Evolutionary conservation across 2,797 vertebrate species (phyloP).

Genomic region (Ptychobarbus kaznakovi): DNA sequence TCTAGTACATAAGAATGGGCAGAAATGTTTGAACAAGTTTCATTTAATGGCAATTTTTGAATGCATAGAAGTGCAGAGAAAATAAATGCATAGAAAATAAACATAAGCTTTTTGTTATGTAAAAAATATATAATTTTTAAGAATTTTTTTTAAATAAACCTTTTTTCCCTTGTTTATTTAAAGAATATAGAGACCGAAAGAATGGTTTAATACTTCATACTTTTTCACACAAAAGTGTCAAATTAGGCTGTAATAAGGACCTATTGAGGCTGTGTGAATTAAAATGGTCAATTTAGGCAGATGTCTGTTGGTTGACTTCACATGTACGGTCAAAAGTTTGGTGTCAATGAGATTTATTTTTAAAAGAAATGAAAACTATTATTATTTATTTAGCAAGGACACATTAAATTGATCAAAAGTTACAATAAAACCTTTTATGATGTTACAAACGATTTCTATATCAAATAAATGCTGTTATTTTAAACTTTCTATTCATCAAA

Average conservation of each 20-base stretch:
- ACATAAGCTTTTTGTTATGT: neutral
- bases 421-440: neutral
- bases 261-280: neutral
- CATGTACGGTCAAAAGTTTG: neutral
- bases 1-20: neutral
- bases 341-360: neutral
- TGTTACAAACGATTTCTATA: neutral
- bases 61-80: neutral
- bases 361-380: neutral
- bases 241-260: no score
- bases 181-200: neutral
- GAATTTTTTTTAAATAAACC: neutral
- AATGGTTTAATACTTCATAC: neutral
- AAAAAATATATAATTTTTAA: neutral
- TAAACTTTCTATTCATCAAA: neutral
- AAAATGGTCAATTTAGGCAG: neutral
- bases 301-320: neutral
- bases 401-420: neutral
- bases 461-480: neutral
- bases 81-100: neutral
- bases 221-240: neutral
- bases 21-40: neutral
- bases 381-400: neutral
- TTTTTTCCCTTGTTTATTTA: neutral
- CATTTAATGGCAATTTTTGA: neutral